Conservation (phyloP, 2,113 vertebrate genomes). For the Prochilodus magdalenae region DNA sequence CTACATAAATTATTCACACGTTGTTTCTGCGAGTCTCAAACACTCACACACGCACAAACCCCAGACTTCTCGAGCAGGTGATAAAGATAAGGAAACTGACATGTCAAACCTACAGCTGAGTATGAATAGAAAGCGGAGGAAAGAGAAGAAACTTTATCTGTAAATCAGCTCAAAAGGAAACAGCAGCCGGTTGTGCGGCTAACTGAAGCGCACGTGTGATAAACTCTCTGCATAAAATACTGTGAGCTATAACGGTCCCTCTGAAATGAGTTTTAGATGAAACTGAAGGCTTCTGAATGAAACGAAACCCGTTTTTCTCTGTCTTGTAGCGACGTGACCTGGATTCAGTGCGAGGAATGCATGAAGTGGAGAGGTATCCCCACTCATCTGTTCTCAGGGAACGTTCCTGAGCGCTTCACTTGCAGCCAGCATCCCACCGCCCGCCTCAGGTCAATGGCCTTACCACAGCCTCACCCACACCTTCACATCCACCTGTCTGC, state of each 20-base stretch:
- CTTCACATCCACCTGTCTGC: background rate
- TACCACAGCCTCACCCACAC: background rate
- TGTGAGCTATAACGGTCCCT: background rate
- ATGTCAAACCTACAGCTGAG: constrained; percentile 14
- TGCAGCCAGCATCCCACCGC: constrained; percentile 79
- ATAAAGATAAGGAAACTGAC: constrained; percentile 14
- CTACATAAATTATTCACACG: background rate
- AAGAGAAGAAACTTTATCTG: constrained; percentile 20
- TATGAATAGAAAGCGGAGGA: background rate
- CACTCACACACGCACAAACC: background rate
- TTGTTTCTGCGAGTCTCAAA: background rate
- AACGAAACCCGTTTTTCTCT: background rate
- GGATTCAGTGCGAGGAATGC: constrained; percentile 84
- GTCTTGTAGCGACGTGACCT: constrained; percentile 64
- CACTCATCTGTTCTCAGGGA: constrained; percentile 61
- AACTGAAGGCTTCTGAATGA: background rate
- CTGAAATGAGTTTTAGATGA: background rate
- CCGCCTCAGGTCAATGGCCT: constrained; percentile 70
- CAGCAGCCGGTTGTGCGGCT: constrained; percentile 1
- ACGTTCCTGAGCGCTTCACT: constrained; percentile 75
- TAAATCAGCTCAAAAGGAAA: constrained; percentile 18
- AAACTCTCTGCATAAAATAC: background rate
- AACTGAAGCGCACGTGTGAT: constrained; percentile 12
- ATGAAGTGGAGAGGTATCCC: constrained; percentile 83
- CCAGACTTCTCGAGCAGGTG: background rate